Base-by-base conservation (phyloP, 1,140 invertebrate species). In the Aphis craccivora region DNA sequence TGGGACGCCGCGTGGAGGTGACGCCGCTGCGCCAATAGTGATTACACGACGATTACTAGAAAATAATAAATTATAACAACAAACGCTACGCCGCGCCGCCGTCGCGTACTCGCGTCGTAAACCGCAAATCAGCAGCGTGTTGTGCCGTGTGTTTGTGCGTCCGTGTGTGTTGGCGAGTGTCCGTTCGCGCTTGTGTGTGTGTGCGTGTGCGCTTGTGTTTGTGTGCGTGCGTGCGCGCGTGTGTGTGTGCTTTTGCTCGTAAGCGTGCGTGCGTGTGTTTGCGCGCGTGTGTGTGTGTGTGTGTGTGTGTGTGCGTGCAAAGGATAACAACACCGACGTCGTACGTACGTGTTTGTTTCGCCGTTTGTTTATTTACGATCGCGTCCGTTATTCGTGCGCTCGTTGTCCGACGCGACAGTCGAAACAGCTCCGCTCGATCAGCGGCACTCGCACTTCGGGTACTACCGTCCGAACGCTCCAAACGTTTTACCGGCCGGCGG, bases 241-340 rank as follows among this genome's bases (percentile, higher is more conserved):
- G 35, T 2, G 37, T 37, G 22, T 8, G 20, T 37, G 35, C 9
- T 8, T 30, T 35, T 4, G 84, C n/a, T 23, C 18, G 83, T 9
- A 7, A n/a, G n/a, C 18, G 0, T 7, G 40, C 22, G 40, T 43
- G 37, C 14, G 83, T 30, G 83, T 14, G 1, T 14, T 23, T 83
- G 76, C 18, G 76, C 11, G 40, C 11, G 37, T 23, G 94, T 51
- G 53, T 93, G 96, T 95, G 95, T 94, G 94, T 35, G 30, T 30
- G 87, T 35, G 48, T 22, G 20, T 87, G 25, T 37, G 45, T 87
- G 45, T 48, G 45, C 48, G 45, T 48, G 48, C 8, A 37, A 89
- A 53, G 87, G 35, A 89, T 90, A 90, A 60, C 88, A 43, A 90
- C n/a, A 55, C 48, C 35, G 22, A 51, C 48, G 45, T 89, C 86